A percentile compares a stretch with the other conserved stretches of the same genome.
phyloP scores from a whole-genome alignment of 2,888 invertebrate genomes.

The Eremobia ochroleuca region DNA sequence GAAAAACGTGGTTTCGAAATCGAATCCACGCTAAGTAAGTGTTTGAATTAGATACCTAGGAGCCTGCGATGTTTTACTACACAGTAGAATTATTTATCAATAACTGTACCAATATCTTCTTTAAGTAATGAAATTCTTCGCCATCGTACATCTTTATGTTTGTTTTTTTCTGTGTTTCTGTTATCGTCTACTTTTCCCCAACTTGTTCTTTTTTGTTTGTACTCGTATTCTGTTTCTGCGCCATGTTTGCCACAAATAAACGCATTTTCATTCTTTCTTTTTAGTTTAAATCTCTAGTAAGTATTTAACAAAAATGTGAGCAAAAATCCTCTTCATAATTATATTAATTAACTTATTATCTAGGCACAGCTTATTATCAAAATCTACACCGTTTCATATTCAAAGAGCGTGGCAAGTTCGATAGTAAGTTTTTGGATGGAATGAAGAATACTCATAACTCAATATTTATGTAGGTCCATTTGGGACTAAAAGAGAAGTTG shows the following conservation, averaged over 20 bases:
- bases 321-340: neutral
- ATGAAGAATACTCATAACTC: neutral
- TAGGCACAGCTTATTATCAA: neutral
- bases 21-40: neutral
- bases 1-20: constrained; percentile 14
- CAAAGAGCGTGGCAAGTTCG: neutral
- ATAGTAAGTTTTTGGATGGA: neutral
- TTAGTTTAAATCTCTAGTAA: neutral
- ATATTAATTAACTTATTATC: neutral
- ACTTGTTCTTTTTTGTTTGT: too few relatives aligned
- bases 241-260: too few relatives aligned
- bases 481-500: neutral
- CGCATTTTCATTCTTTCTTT: too few relatives aligned
- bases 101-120: neutral
- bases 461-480: neutral
- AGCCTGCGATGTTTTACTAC: neutral
- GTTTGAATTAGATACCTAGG: neutral
- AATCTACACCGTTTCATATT: neutral
- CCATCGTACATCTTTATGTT: neutral
- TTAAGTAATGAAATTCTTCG: neutral
- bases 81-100: neutral
- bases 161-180: too few relatives aligned
- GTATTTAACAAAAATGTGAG: neutral
- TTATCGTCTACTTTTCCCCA: too few relatives aligned
- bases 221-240: too few relatives aligned